Evolutionary conservation across 2,797 vertebrate species (phyloP).

Genomic region (Enteromius mattozi): DNA sequence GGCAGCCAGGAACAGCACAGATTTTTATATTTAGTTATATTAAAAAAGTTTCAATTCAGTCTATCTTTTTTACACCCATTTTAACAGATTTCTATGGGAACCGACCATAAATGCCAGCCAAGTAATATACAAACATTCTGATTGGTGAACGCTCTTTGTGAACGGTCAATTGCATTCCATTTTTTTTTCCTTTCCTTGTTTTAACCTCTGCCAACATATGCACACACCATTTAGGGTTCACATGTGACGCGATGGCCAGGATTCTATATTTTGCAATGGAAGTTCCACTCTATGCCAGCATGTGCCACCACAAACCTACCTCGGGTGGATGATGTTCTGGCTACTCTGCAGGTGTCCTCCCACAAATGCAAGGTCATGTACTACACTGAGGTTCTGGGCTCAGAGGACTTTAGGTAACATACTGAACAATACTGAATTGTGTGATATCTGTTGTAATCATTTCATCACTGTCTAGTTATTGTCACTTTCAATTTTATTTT

Average conservation of each 20-base stretch:
- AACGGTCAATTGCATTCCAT: not conserved
- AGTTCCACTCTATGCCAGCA: constrained; percentile 92
- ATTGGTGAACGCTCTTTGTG: too few species aligned
- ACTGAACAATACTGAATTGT: not conserved
- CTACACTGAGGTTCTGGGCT: constrained; percentile 97
- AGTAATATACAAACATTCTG: too few species aligned
- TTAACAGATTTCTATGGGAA: too few species aligned
- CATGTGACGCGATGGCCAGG: constrained; percentile 98
- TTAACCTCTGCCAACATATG: not conserved
- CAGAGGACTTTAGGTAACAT: constrained; percentile 94
- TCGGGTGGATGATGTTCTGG: constrained; percentile 94
- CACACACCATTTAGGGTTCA: constrained; percentile 82
- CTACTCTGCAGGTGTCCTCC: constrained; percentile 95
- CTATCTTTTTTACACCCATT: too few species aligned
- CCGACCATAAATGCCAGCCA: too few species aligned
- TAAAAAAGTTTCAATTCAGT: too few species aligned
- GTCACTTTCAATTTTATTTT: not conserved
- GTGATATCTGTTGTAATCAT: constrained; percentile 1
- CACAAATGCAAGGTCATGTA: constrained; percentile 99
- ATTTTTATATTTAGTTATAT: too few species aligned
- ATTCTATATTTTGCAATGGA: constrained; percentile 99
- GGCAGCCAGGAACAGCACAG: too few species aligned
- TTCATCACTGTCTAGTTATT: not conserved
- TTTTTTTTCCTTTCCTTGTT: not conserved
- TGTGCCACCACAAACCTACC: constrained; percentile 92